Base-by-base conservation (phyloP, 1,140 invertebrate species). In the Calycopis cecrops region DNA sequence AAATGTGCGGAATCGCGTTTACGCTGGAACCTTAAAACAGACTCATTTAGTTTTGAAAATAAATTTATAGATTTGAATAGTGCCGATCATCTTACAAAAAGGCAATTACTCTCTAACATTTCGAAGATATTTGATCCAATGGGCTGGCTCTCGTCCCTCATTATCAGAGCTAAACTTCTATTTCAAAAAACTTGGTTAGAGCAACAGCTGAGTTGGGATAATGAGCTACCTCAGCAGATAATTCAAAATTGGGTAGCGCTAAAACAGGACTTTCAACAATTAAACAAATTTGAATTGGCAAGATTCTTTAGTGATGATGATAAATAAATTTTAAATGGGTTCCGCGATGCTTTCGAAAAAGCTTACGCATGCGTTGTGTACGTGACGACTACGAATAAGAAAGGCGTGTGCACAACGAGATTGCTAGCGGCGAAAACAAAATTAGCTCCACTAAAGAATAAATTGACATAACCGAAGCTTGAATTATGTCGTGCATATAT, bases 351-450 rank as follows among this genome's bases (percentile, higher is more conserved):
- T 1, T 59, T 50, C 8, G 44, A 59, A 53, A 52, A 40, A 33
- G 57, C 42, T n/a, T 59, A 53, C 35, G 57, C 51, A 14, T 34
- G 57, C 38, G 21, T 21, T 11, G n/a, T 59, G 14, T 59, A 59
- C 44, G 11, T 53, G 18, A 48, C 48, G 1, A 50, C 51, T 12
- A 35, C 12, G 12, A 42, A 51, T 21, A 8, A 28, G 53, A 59
- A 53, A 4, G 44, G 57, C 21, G 57, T 10, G 35, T 49, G n/a
- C 28, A 59, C 57, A 59, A 48, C 51, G 9, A 48, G 9, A 18
- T 12, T 53, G n/a, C 34, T 64, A 16, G 44, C 38, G n/a, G 58
- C 62, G 16, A 60, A 60, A 53, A 59, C 62, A 12, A 64, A 58
- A 60, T 21, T 64, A 10, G 62, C 62, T 18, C 59, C 59, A n/a